Evolutionary conservation across 2,888 invertebrate species (phyloP).

Genomic region (Synanthedon formicaeformis): DNA sequence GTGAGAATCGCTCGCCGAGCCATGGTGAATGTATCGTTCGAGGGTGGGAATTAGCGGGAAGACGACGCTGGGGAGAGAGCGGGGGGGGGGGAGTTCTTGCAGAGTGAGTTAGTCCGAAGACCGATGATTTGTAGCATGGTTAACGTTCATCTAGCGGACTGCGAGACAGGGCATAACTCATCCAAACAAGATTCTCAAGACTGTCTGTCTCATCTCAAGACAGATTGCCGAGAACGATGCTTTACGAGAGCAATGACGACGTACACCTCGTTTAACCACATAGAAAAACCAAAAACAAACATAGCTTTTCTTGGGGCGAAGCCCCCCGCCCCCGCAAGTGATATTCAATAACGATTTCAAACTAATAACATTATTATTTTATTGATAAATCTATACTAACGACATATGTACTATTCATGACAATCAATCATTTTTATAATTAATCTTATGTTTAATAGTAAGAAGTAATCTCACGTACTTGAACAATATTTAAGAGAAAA

Average conservation of each 20-base stretch:
- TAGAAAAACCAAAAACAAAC: neutral
- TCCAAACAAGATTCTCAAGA: too few relatives aligned
- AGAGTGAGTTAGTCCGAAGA: constrained; percentile 37
- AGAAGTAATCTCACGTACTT: too few relatives aligned
- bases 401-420: too few relatives aligned
- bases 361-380: too few relatives aligned
- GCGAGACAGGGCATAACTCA: constrained; percentile 40
- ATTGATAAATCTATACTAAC: too few relatives aligned
- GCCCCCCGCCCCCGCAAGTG: neutral
- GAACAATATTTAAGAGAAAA: too few relatives aligned
- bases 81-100: constrained; percentile 28
- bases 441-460: too few relatives aligned
- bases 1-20: constrained; percentile 30
- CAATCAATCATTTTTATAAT: too few relatives aligned
- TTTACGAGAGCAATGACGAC: neutral
- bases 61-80: constrained; percentile 21
- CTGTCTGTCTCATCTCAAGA: too few relatives aligned
- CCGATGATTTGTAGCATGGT: constrained; percentile 57
- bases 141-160: constrained; percentile 46
- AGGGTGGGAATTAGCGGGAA: constrained; percentile 41
- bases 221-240: constrained; percentile 25
- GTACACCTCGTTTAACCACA: neutral
- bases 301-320: neutral
- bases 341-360: too few relatives aligned
- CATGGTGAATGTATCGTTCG: constrained; percentile 29